Evolutionary conservation across 53 echinoderm and acorn worm species (phyloP).

Genomic region (Zoroaster sp.): DNA sequence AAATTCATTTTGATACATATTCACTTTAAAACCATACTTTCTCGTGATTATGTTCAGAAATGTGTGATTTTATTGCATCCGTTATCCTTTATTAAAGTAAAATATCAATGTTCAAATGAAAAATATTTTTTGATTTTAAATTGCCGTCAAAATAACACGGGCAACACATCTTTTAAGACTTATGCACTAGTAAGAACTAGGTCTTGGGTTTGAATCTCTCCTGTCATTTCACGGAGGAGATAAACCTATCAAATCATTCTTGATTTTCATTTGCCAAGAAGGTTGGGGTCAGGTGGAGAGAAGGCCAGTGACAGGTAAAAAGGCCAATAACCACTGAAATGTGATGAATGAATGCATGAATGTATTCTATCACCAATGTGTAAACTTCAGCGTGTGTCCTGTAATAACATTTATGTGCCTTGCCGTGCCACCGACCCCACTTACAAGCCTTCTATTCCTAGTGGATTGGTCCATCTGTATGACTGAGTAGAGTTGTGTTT

Average conservation of each 20-base stretch:
- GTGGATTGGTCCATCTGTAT: neutral
- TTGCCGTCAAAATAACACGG: too few species aligned
- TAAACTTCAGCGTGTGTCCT: constrained; percentile 24
- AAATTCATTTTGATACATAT: too few species aligned
- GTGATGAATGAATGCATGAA: constrained; percentile 24
- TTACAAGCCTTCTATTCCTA: neutral
- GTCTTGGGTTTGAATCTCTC: too few species aligned
- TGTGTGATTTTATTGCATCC: too few species aligned
- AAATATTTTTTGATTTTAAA: too few species aligned
- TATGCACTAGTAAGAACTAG: too few species aligned
- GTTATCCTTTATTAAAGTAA: too few species aligned
- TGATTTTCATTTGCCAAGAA: neutral
- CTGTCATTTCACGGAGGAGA: too few species aligned
- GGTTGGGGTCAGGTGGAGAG: neutral
- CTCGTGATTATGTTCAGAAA: too few species aligned
- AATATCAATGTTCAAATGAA: too few species aligned
- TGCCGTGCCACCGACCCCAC: neutral
- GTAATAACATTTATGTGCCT: constrained; percentile 38
- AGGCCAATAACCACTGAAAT: neutral
- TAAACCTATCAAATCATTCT: neutral
- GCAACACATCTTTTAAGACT: too few species aligned
- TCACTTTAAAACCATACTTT: too few species aligned
- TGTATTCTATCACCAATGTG: neutral
- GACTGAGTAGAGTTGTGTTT: neutral
- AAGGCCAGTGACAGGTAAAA: neutral